Base-by-base conservation (phyloP, 2,797 vertebrate genomes). In the Chaunax sp. region DNA sequence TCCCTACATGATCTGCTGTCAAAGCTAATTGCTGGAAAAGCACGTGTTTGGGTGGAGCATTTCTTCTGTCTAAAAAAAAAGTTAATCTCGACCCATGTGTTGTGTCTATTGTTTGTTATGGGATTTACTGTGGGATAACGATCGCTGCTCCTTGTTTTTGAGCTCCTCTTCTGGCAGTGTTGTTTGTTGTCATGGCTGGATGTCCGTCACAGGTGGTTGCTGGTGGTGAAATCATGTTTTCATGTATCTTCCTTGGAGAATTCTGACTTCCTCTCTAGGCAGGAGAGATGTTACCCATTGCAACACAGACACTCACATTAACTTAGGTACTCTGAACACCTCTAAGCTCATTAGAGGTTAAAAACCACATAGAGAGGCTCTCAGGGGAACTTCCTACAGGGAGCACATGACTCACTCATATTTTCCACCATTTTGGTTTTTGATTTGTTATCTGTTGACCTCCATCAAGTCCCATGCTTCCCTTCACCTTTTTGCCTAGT, bases 391-490 rank as follows among this genome's bases (percentile, higher is more conserved):
- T 23, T 70, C 41, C 59, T 57, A 33, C 30, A 45, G 37, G 59
- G 37, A 57, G 46, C 25, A 8, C n/a, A 23, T 18, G n/a, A 44
- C 47, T 61, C 1, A 0, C 65, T 78, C 63, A 35, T 23, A 10
- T 64, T 81, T 87, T 74, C 84, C 81, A 77, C n/a, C 37, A 5
- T 19, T 64, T 67, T 58, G 25, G 14, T 54, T 61, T 56, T 55
- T 15, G 12, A 22, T 69, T 59, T 50, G n/a, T 41, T 71, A 76
- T 76, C 65, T 56, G 7, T 69, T 22, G 19, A 23, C 28, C 11
- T 56, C 60, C 16, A 40, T 70, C 15, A 7, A n/a, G 58, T 85
- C 57, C 25, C 74, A 69, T 58, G 56, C 52, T 67, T 52, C 6
- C 64, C 52, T 35, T 81, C 72, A 81, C 65, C 46, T 77, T 75